These are phyloP conservation scores for Camponotus vicinus DNA, from an alignment of 1,140 invertebrate species.

Conservation along the genomic window DNA sequence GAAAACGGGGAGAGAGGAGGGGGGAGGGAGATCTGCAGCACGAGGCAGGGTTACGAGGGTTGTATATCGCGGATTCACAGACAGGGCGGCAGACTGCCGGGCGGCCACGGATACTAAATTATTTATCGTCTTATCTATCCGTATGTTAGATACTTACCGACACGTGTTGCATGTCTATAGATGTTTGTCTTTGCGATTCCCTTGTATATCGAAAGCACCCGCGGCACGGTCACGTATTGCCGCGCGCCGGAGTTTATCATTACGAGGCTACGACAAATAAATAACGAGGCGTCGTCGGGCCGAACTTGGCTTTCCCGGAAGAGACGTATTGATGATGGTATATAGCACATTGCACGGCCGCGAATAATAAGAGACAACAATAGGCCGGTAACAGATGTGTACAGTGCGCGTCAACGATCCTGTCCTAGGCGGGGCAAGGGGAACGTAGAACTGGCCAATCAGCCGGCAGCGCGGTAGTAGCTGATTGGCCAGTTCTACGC, in stretches of 20 bases:
- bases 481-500: no score
- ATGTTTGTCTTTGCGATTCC: slow-evolving; percentile 58
- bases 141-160: slow-evolving; percentile 74
- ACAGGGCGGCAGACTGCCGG: slow-evolving; percentile 83
- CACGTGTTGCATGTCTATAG: slow-evolving; percentile 74
- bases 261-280: slow-evolving; percentile 60
- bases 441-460: no score
- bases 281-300: slow-evolving; percentile 55
- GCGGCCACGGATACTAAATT: slow-evolving; percentile 82
- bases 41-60: slow-evolving; percentile 15
- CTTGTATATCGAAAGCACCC: slow-evolving; percentile 35
- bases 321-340: slow-evolving; percentile 23
- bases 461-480: no score
- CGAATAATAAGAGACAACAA: slow-evolving; percentile 19
- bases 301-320: slow-evolving; percentile 43
- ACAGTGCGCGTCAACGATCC: no score
- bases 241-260: slow-evolving; percentile 51
- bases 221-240: slow-evolving; percentile 45
- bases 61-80: slow-evolving; percentile 72
- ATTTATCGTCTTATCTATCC: slow-evolving; percentile 81
- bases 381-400: slow-evolving; percentile 2
- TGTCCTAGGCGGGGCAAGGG: no score
- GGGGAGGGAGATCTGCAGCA: neutral
- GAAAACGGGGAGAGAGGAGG: neutral
- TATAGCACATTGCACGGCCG: neutral